Conservation (phyloP, 2,888 invertebrate genomes). For the Drosophila niveifrons region DNA sequence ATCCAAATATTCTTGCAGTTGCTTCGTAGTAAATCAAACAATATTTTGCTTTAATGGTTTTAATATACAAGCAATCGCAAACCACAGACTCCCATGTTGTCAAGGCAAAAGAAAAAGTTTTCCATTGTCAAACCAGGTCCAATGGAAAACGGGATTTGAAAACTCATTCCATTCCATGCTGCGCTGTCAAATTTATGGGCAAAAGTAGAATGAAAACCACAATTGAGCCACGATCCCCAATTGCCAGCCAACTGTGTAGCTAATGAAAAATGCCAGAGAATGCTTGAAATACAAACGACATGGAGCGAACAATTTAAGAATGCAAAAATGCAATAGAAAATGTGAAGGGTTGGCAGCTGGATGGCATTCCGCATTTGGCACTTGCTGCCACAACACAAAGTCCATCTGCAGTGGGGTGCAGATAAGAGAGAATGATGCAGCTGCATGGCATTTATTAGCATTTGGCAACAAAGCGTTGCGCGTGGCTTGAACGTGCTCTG, state of each 20-base stretch:
- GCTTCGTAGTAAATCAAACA: neutral
- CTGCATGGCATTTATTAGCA: constrained; percentile 57
- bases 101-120: constrained; percentile 10
- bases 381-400: constrained; percentile 13
- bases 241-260: constrained; percentile 18
- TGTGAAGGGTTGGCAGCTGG: neutral
- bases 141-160: constrained; percentile 14
- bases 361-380: constrained; percentile 25
- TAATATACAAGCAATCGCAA: constrained; percentile 2
- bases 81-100: constrained; percentile 29
- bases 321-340: constrained; percentile 11
- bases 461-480: constrained; percentile 47
- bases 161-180: constrained; percentile 31
- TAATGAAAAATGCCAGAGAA: constrained; percentile 44
- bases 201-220: constrained; percentile 15
- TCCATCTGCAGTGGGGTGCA: constrained; percentile 30
- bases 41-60: constrained; percentile 26
- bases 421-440: neutral
- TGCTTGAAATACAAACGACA: constrained; percentile 9
- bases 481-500: constrained; percentile 53
- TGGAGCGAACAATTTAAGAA: constrained; percentile 26
- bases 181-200: constrained; percentile 39
- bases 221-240: constrained; percentile 29
- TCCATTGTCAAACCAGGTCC: constrained; percentile 3
- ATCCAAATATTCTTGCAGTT: neutral